A percentile compares a stretch with the other conserved stretches of the same genome.
Evolutionary conservation across 2,113 vertebrate species (phyloP).

Genomic region (Oriolus oriolus): DNA sequence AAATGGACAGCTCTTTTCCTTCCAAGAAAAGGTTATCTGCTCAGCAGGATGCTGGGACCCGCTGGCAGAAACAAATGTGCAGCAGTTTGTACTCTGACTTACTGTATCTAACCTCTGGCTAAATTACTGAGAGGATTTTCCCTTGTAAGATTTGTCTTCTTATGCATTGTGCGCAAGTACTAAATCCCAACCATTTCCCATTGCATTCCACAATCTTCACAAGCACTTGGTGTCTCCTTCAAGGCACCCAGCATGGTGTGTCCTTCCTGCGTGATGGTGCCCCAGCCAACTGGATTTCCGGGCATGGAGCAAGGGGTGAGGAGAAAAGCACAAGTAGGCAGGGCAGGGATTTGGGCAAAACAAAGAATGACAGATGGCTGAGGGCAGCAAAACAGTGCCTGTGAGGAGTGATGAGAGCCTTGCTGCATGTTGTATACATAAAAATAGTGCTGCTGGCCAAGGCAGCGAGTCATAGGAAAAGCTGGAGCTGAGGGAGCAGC

Average conservation of each 20-base stretch:
- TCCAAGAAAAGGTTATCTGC: conserved; percentile 33
- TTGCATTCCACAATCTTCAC: background rate
- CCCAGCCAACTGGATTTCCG: rapidly evolving
- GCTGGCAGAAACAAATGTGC: conserved; percentile 3
- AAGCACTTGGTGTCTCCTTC: background rate
- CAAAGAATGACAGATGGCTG: background rate
- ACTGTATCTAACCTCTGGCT: background rate
- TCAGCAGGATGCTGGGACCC: conserved; percentile 1
- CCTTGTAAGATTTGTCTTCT: background rate
- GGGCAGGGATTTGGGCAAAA: background rate
- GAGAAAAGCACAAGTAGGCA: background rate
- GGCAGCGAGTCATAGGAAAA: background rate
- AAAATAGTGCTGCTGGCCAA: background rate
- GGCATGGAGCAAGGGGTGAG: background rate
- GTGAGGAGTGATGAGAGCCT: background rate
- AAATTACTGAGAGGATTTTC: background rate
- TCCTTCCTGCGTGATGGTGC: background rate
- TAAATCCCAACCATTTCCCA: background rate
- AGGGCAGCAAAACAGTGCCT: background rate
- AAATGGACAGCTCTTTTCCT: background rate
- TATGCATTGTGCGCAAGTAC: background rate
- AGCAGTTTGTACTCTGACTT: background rate
- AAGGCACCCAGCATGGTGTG: background rate
- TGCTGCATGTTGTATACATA: background rate
- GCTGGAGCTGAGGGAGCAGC: conserved; percentile 7